These are phyloP conservation scores for Euglossa dilemma DNA, from an alignment of 1,140 invertebrate genomes.

Conservation along the genomic window DNA sequence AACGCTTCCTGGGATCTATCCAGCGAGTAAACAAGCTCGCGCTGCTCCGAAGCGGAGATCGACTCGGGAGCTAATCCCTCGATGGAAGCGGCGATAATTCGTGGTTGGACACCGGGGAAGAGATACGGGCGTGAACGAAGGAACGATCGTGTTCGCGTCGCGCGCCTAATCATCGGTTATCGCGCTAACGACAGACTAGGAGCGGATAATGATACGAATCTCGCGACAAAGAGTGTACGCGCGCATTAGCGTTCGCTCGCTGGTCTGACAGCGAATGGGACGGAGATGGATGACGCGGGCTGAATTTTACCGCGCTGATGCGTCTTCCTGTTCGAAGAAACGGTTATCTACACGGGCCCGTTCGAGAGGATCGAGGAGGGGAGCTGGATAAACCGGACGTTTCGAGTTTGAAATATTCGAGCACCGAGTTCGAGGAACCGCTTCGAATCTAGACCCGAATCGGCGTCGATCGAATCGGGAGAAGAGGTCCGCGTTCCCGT, in stretches of 20 bases:
- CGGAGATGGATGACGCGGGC: background rate
- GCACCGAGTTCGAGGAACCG: no score
- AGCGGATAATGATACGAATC: conserved; percentile 60
- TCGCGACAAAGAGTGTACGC: conserved; percentile 41
- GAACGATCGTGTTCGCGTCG: conserved; percentile 48
- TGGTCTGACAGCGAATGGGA: background rate
- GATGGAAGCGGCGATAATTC: conserved; percentile 24
- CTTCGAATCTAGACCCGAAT: no score
- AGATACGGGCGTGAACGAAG: conserved; percentile 27
- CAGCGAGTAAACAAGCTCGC: conserved; percentile 6
- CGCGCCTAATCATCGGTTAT: conserved; percentile 61
- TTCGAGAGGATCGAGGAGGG: background rate
- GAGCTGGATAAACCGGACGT: background rate
- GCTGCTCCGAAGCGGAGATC: background rate
- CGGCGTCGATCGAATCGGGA: no score
- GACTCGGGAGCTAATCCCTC: background rate
- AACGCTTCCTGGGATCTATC: background rate
- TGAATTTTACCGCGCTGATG: background rate
- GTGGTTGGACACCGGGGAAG: background rate
- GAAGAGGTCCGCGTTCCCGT: background rate
- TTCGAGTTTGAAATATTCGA: background rate
- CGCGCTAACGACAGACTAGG: conserved; percentile 54
- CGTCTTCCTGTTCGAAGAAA: background rate
- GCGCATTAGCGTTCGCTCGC: conserved; percentile 11
- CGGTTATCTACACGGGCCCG: background rate